Evolutionary conservation across 2,888 invertebrate species (phyloP), one percentile per base, ranked within the genome.

Genomic region (Agonopterix arenella): DNA sequence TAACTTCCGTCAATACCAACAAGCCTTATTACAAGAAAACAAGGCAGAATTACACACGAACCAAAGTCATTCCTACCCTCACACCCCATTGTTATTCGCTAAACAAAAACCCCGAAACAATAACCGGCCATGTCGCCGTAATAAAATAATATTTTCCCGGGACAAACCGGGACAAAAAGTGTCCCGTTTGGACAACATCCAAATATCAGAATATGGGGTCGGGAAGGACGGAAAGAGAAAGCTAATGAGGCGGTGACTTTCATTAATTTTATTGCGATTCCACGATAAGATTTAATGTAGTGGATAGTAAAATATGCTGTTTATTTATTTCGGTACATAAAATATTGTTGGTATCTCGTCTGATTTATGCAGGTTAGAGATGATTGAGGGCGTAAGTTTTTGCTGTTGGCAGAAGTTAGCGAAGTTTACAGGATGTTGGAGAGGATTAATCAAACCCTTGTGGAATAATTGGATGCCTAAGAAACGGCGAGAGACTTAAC

Each of bases 161-260:
- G 38, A 44, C 45, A 44, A 18, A 51, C 46, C 46, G 50, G 45
- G 37, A 50, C 59, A 57, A 59, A 57, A 57, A 56, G 56, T 56
- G 55, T 53, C 55, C 53, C 52, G 48, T 51, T 63, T 67, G 66
- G 66, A 64, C 53, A 53, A 52, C 55, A 54, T 62, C 66, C 66
- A 67, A 66, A 61, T 59, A 62, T 58, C 53, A 46, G 51, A 51
- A 46, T 53, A 54, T 51, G 46, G 48, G 49, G 43, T 50, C 52
- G 54, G 49, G 38, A 50, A 45, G 51, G 48, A 51, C 46, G 51
- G 48, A 37, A 46, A 36, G 50, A 45, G 59, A 59, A 59, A 60
- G 55, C 58, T 61, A 63, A 60, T 60, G 60, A 55, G 51, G 36
- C 53, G 50, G 49, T 49, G 57, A 44, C 46, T 57, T 57, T 58